Evolutionary conservation across 2,888 invertebrate genomes (phyloP).

Genomic region (Xanthorhoe designata): DNA sequence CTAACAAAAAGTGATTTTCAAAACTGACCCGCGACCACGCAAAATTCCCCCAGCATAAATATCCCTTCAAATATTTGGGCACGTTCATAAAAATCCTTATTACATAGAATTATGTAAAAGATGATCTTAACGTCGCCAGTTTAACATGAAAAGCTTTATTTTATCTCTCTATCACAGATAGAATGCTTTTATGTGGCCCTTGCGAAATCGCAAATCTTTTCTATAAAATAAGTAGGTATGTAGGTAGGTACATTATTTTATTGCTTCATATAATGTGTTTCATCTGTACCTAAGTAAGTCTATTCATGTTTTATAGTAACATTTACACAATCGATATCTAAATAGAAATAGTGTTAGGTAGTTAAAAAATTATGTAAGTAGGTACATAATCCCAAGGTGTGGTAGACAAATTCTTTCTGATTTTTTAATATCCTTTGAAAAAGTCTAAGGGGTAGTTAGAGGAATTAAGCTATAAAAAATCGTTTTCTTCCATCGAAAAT

Average conservation of each 20-base stretch:
- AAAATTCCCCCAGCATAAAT: constrained; percentile 9
- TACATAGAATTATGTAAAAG: constrained; percentile 25
- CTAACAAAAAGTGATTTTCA: background rate
- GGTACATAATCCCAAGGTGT: too few relatives aligned
- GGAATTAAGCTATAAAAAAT: too few relatives aligned
- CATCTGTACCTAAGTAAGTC: background rate
- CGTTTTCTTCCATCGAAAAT: too few relatives aligned
- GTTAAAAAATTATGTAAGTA: too few relatives aligned
- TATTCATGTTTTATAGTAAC: too few relatives aligned
- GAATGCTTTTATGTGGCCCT: constrained; percentile 1
- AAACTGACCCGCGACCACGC: constrained; percentile 4
- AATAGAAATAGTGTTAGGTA: too few relatives aligned
- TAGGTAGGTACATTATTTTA: background rate
- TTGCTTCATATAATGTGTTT: constrained; percentile 1
- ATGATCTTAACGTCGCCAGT: constrained; percentile 18
- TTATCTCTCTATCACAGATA: constrained; percentile 18
- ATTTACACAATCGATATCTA: too few relatives aligned
- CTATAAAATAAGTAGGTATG: too few relatives aligned
- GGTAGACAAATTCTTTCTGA: too few relatives aligned
- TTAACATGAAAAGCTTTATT: constrained; percentile 20
- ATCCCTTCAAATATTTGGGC: constrained; percentile 17
- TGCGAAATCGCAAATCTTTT: constrained; percentile 14
- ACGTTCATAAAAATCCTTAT: constrained; percentile 18
- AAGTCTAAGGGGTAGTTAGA: too few relatives aligned
- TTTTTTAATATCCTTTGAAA: too few relatives aligned